Evolutionary conservation across 2,113 vertebrate genomes (phyloP), one percentile per base, ranked within the genome.

Genomic region (Desmodus rotundus): DNA sequence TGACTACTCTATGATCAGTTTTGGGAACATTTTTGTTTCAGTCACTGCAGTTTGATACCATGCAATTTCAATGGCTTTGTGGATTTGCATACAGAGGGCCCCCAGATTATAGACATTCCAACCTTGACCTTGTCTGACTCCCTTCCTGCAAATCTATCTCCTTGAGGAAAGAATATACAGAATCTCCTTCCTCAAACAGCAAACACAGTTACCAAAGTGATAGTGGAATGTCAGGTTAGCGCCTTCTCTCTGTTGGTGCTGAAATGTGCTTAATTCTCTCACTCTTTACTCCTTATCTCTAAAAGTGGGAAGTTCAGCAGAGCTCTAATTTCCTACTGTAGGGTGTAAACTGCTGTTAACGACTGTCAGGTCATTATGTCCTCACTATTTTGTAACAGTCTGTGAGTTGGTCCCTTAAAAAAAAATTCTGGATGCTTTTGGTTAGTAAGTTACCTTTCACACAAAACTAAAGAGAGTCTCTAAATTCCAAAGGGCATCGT

Each of bases 401-500:
- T 81, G 43, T 72, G 36, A 89, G 20, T 52, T 80, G 38, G 7
- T 80, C 56, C 45, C 63, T 83, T 31, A 24, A 76, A 73, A 38
- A 38, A 38, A 58, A 9, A 84, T 88, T 90, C 82, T 73, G 58
- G 82, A 82, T 47, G 50, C 77, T 96, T 92, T 91, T 89, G 33
- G 41, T 96, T 96, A 93, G 56, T 89, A 52, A 95, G 63, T 67
- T 86, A 89, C 77, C 88, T 94, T 97, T 95, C 73, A 93, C 92
- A 97, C 61, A 92, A 45, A 83, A 65, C 85, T 97, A 89, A 93
- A 98, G 96, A 96, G 94, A 96, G 94, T 97, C 83, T 96, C 91
- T 97, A 96, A 96, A 98, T 98, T 96, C 97, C 97, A 95, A 72
- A 96, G 94, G 97, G 93, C 92, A 95, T 97, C 95, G 93, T 96